Conservation (phyloP, 1,140 invertebrate species). For the Belonocnema kinseyi region DNA sequence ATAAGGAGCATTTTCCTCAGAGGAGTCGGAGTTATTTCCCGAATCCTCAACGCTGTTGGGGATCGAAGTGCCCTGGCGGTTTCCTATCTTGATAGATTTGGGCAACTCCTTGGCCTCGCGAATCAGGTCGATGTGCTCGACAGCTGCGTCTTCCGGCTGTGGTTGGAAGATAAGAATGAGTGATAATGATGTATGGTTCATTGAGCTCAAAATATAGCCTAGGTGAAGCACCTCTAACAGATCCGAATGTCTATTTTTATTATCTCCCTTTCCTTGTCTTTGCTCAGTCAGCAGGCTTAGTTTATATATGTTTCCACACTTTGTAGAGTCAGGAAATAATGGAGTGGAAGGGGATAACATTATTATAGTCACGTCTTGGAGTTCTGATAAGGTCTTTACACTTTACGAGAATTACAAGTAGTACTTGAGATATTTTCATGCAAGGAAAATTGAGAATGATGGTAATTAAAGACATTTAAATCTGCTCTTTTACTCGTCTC, state of each 20-base stretch:
- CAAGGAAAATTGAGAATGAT: no score
- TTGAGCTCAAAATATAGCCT: no score
- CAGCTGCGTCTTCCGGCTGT: constrained; percentile 62
- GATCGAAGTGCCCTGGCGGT: constrained; percentile 48
- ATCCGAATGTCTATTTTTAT: not conserved
- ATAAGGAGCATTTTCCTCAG: constrained; percentile 59
- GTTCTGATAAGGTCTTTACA: no score
- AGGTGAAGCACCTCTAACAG: no score
- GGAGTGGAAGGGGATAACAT: not conserved
- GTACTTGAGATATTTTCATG: no score
- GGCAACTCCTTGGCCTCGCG: constrained; percentile 68
- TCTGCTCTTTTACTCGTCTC: no score
- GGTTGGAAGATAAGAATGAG: constrained; percentile 16
- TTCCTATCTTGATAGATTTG: constrained; percentile 62
- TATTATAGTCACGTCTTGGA: no score
- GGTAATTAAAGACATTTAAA: no score
- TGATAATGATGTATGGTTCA: no score
- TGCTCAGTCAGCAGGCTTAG: not conserved
- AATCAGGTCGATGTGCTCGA: constrained; percentile 70
- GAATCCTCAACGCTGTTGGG: constrained; percentile 45
- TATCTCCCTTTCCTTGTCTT: not conserved
- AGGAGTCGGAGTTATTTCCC: constrained; percentile 59
- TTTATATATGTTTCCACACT: not conserved
- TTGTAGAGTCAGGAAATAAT: not conserved
- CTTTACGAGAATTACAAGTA: no score